These are phyloP conservation scores for Nineta flava DNA, from an alignment of 2,888 invertebrate genomes.

Conservation along the genomic window DNA sequence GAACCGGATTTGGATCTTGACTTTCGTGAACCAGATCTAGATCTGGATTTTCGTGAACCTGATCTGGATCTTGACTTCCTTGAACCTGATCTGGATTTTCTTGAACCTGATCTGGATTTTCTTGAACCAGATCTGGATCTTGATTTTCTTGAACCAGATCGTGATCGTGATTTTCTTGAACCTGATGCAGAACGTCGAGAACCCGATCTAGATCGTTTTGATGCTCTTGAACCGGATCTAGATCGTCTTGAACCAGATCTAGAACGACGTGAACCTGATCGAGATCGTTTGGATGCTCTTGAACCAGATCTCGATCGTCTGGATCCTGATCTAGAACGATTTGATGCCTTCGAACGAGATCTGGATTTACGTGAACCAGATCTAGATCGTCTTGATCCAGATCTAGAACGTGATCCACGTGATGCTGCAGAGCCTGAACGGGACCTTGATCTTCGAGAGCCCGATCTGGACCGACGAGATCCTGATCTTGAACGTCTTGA, in stretches of 20 bases:
- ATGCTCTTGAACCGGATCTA: slow-evolving; percentile 14
- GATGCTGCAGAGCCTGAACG: slow-evolving; percentile 15
- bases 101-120: slow-evolving; percentile 5
- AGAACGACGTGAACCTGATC: slow-evolving; percentile 17
- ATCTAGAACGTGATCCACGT: slow-evolving; percentile 16
- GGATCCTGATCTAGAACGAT: no score
- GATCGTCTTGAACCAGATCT: slow-evolving; percentile 16
- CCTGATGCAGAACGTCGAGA: slow-evolving; percentile 13
- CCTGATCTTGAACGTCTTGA: slow-evolving; percentile 21
- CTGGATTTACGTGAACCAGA: slow-evolving; percentile 18
- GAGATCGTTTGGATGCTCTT: slow-evolving; percentile 13
- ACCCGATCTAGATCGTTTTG: slow-evolving; percentile 12
- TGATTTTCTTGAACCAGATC: slow-evolving; percentile 13
- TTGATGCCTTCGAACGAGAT: slow-evolving; percentile 24
- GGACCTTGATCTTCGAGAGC: slow-evolving; percentile 11
- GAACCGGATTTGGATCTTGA: slow-evolving; percentile 18
- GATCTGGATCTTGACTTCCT: slow-evolving; percentile 13
- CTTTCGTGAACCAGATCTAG: slow-evolving; percentile 14
- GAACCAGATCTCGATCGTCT: slow-evolving; percentile 15
- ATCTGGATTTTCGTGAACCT: slow-evolving; percentile 15
- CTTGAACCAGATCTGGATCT: slow-evolving; percentile 12
- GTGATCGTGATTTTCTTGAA: slow-evolving; percentile 15
- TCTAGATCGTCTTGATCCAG: slow-evolving; percentile 20
- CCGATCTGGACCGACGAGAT: slow-evolving; percentile 16
- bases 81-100: slow-evolving; percentile 12